Evolutionary conservation across 2,888 invertebrate species (phyloP), one percentile per base, ranked within the genome.

Genomic region (Brachypalpus laphriformis): DNA sequence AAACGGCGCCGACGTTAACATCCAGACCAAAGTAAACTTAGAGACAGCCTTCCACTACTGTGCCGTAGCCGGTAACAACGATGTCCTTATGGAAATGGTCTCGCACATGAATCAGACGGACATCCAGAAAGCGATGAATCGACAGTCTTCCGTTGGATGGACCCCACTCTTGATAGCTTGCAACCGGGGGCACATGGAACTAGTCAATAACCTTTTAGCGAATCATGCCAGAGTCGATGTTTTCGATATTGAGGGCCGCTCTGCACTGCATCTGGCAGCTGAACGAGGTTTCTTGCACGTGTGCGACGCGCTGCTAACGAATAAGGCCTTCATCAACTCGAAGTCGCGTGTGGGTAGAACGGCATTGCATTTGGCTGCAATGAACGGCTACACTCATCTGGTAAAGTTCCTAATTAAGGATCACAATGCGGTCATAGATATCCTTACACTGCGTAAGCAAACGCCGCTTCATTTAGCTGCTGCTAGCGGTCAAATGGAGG

Each of bases 191-290:
- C 99, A 99, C 91, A 96, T 97, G 93, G 97, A 98, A 90, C 95
- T 99, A 88, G 98, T 99, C 47, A 97, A 94, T 89, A 97, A 97
- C 82, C 93, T 99, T 74, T 93, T 99, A 78, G 94, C 96, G 42
- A 98, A 99, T 92, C 98, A 99, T 91, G 99, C 99, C 7, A 95
- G 99, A 90, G 99, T 99, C 16, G 99, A 99, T 91, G 99, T 99
- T 0, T 99, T 99, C 91, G 99, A 99, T 91, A 96, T 95, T 87
- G 99, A 99, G 92, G 97, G 97, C 34, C 93, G 99, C 89, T 99
- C 99, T 2, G 99, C 99, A 0, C 93, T 99, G 61, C 99, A 99
- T 92, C 93, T 99, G 88, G 98, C 98, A 11, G 98, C 98, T 0
- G 98, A 99, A 92, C 96, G 96, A 89, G 99, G 99, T 2, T 98